Evolutionary conservation across 2,797 vertebrate species (phyloP), one percentile per base, ranked within the genome.

Genomic region (Poeciliopsis presidionis): DNA sequence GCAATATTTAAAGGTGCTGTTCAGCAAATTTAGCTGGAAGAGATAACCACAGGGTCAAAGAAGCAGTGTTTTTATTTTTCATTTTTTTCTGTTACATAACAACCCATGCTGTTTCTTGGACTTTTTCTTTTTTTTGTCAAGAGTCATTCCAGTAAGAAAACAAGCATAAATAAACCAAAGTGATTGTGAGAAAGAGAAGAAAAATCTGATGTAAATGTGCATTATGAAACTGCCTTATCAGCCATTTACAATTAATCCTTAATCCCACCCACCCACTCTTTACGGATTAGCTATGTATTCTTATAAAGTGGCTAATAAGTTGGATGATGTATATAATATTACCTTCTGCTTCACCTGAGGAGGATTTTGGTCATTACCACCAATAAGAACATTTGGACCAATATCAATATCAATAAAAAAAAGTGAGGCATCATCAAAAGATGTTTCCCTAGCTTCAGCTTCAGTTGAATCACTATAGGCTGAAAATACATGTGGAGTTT

Each of bases 21-120:
- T 77, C 88, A 78, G 43, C 72, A 77, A 82, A 77, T 86, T 87
- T 79, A 89, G 76, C 76, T 87, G 84, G 81, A 90, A 59, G 39
- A 73, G 61, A 72, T 73, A 86, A 81, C 74, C 30, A 79, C 36
- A 36, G 25, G 16, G 25, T 81, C 46, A 86, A 25, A 67, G 75
- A 81, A 83, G 65, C 30, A 20, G 22, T n/a, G 49, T 84, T 67
- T n/a, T n/a, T 36, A 16, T 59, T 49, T 74, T 51, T 77, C 75
- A 59, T 85, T 84, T 86, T 82, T 59, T 77, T 53, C 65, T 72
- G 76, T 90, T 90, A 80, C 81, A 87, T 85, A 89, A 92, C 41
- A 70, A 72, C 71, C 73, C 73, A 55, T 87, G 73, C 72, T 81
- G 86, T 18, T 77, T 83, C 55, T 87, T 89, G 77, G 75, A 77